These are phyloP conservation scores for Lamellibrachia columna DNA, from an alignment of 2,888 invertebrate species.

Conservation along the genomic window DNA sequence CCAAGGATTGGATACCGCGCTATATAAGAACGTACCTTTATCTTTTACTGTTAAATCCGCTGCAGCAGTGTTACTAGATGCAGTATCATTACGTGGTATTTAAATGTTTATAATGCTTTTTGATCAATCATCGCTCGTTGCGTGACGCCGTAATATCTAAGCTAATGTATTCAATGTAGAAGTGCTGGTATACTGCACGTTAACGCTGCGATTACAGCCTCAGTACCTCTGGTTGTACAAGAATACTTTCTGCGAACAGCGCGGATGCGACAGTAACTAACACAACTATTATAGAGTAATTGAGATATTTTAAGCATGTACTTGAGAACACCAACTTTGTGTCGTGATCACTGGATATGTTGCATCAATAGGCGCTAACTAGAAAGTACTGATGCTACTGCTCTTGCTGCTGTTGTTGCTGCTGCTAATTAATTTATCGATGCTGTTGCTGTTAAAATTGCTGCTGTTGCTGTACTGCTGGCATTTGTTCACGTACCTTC, in stretches of 20 bases:
- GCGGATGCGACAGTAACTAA: no score
- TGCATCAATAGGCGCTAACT: no score
- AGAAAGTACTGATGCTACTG: not conserved
- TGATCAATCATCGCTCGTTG: not conserved
- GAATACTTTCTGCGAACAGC: not conserved
- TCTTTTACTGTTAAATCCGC: not conserved
- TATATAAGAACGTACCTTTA: no score
- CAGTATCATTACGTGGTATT: not conserved
- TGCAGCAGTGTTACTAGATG: not conserved
- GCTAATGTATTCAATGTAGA: not conserved
- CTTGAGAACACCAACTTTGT: not conserved
- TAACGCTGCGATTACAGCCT: not conserved
- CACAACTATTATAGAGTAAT: not conserved
- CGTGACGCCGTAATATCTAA: not conserved
- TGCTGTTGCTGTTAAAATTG: not conserved
- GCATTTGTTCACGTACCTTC: no score
- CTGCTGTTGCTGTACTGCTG: not conserved
- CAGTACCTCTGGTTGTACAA: not conserved
- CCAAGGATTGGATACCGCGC: no score
- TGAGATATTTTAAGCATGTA: not conserved
- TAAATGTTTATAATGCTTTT: not conserved
- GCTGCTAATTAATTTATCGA: not conserved
- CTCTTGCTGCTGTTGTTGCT: not conserved
- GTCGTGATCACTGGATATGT: no score
- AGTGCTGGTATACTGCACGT: not conserved